Conservation (phyloP, 1,140 invertebrate genomes). For the Stegodyphus mimosarum region DNA sequence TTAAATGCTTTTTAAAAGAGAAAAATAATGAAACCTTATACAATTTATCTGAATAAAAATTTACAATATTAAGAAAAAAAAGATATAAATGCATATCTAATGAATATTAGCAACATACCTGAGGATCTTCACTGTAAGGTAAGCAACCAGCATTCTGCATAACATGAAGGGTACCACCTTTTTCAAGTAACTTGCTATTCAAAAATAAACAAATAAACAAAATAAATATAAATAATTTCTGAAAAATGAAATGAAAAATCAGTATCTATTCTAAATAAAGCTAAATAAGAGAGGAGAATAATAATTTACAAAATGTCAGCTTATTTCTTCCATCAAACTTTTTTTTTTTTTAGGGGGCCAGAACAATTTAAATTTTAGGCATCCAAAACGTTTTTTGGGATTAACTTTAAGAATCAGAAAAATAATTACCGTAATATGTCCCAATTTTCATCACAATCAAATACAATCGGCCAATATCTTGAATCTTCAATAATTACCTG, state of each 20-base stretch:
- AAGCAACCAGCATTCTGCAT: constrained; percentile 91
- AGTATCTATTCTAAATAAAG: not conserved
- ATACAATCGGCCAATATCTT: constrained; percentile 88
- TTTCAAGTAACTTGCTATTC: constrained; percentile 75
- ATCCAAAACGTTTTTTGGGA: too few relatives aligned
- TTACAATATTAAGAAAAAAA: too few relatives aligned
- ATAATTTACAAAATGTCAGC: not conserved
- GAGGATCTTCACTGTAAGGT: constrained; percentile 87
- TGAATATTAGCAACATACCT: constrained; percentile 66
- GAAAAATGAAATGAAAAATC: not conserved
- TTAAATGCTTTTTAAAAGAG: too few relatives aligned
- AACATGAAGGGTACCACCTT: constrained; percentile 80
- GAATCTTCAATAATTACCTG: constrained; percentile 81
- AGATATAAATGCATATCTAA: too few relatives aligned
- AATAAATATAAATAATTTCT: not conserved
- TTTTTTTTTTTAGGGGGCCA: too few relatives aligned
- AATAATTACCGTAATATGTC: constrained; percentile 77
- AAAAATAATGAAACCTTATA: too few relatives aligned
- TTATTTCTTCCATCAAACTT: not conserved
- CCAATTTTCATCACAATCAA: constrained; percentile 85
- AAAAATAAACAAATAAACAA: constrained; percentile 56
- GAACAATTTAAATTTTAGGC: too few relatives aligned
- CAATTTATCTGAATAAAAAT: too few relatives aligned
- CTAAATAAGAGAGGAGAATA: not conserved
- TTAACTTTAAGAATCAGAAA: not conserved